Evolutionary conservation across 2,888 invertebrate species (phyloP), one percentile per base, ranked within the genome.

Genomic region (Pimpla rufipes): DNA sequence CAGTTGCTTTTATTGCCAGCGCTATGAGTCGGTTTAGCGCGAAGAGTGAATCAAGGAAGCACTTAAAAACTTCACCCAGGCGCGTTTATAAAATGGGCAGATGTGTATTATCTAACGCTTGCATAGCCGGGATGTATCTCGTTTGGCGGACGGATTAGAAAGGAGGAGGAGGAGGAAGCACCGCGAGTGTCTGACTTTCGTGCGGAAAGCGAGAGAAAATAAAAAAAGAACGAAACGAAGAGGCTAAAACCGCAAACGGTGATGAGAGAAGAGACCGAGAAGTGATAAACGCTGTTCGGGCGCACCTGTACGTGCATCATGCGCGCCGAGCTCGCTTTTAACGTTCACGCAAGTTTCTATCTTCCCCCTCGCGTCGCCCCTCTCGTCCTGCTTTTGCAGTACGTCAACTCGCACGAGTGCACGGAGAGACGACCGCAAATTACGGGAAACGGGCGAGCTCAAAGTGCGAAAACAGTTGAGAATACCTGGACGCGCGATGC

Each of bases 261-360:
- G 83, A 85, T 83, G 85, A 83, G 83, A 73, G 76, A 70, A 74
- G 76, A 75, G 78, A 68, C 62, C 74, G 73, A 68, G 45, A 70
- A 57, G 81, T 76, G 81, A 85, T 83, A 79, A 81, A 83, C 83
- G 81, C 57, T 83, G 68, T 68, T 68, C 64, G 62, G 52, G 68
- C 71, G 66, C 85, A 85, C 85, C 85, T 83, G 81, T 73, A 71
- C 62, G 70, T n/a, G 70, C 23, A 29, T 50, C 74, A 47, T 59
- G 47, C 45, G 55, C 59, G 13, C 13, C 1, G 37, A 37, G 11
- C 16, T 37, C 16, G 7, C 37, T 23, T 70, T 71, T 21, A 59
- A 47, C 73, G 71, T 80, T 67, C 77, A 73, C 81, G 81, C 81
- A 79, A 66, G 45, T 79, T 40, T 79, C 35, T 47, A 42, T 68